phyloP scores from a whole-genome alignment of 2,888 invertebrate species.

The Anaspis maculata region DNA sequence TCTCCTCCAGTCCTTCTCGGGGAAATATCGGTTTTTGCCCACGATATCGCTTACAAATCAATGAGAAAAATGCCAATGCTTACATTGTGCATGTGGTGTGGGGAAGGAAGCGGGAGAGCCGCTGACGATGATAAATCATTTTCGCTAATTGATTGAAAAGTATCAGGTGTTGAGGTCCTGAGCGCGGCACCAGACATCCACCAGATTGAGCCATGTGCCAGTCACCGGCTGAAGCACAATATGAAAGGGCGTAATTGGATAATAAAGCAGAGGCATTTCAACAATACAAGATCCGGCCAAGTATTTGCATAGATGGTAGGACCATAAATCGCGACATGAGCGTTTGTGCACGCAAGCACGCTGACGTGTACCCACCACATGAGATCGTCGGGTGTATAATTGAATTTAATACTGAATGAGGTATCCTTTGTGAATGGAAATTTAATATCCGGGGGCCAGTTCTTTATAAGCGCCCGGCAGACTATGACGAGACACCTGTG shows the following conservation, averaged over 20 bases:
- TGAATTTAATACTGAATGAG: slow-evolving; percentile 29
- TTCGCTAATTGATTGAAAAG: too few species aligned
- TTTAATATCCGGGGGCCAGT: slow-evolving; percentile 22
- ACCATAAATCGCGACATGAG: slow-evolving; percentile 14
- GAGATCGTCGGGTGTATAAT: slow-evolving; percentile 19
- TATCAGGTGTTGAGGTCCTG: too few species aligned
- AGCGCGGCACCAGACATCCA: too few species aligned
- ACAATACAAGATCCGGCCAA: slow-evolving; percentile 12
- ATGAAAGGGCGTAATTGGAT: slow-evolving; percentile 13
- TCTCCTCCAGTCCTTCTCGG: too few species aligned
- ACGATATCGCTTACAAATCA: too few species aligned
- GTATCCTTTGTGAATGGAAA: slow-evolving; percentile 25
- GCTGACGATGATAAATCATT: too few species aligned
- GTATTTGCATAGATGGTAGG: slow-evolving; percentile 7
- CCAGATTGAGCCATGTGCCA: too few species aligned
- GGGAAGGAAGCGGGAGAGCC: too few species aligned
- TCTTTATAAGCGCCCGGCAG: slow-evolving; percentile 16
- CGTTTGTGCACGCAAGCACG: slow-evolving; percentile 6
- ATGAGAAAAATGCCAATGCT: too few species aligned
- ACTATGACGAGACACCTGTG: slow-evolving; percentile 16
- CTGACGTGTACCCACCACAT: slow-evolving; percentile 9
- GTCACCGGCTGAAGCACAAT: too few species aligned
- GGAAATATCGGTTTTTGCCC: too few species aligned
- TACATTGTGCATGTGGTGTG: too few species aligned
- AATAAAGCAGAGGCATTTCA: slow-evolving; percentile 13